Evolutionary conservation across 1,140 invertebrate genomes (phyloP).

Genomic region (Neodiprion virginianus): DNA sequence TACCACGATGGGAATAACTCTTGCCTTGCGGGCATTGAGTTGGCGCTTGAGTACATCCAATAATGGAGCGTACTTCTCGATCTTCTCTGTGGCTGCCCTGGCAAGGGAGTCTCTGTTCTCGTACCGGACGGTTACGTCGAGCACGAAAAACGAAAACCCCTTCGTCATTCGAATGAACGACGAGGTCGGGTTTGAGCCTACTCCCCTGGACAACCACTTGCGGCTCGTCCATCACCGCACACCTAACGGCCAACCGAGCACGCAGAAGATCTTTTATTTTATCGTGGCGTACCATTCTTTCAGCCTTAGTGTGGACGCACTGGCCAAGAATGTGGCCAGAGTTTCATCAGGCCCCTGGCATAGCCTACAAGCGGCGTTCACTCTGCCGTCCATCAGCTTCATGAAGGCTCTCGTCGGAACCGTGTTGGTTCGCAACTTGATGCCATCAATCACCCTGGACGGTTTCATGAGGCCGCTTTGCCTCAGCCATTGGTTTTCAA

Average conservation of each 20-base stretch:
- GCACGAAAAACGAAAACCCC: neutral
- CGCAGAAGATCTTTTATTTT: neutral
- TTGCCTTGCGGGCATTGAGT: neutral
- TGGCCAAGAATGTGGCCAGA: neutral
- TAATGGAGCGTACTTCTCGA: neutral
- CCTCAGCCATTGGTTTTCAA: slow-evolving; percentile 28
- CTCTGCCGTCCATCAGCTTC: neutral
- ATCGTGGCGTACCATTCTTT: neutral
- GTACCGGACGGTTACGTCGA: neutral
- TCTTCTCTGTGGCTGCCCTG: neutral
- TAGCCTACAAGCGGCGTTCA: neutral
- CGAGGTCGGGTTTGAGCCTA: slow-evolving; percentile 1
- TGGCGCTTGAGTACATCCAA: neutral
- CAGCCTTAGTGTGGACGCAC: neutral
- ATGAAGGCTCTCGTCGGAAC: neutral
- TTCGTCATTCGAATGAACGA: neutral
- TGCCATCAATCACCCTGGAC: neutral
- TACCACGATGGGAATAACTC: neutral
- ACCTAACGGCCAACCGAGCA: neutral
- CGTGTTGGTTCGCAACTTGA: neutral
- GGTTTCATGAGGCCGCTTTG: slow-evolving; percentile 29
- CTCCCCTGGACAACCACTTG: neutral
- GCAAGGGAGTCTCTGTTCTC: neutral
- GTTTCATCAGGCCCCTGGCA: neutral
- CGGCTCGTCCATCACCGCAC: neutral